These are phyloP conservation scores for Pomacea maculata DNA, from an alignment of 1,140 invertebrate genomes.

Conservation along the genomic window DNA sequence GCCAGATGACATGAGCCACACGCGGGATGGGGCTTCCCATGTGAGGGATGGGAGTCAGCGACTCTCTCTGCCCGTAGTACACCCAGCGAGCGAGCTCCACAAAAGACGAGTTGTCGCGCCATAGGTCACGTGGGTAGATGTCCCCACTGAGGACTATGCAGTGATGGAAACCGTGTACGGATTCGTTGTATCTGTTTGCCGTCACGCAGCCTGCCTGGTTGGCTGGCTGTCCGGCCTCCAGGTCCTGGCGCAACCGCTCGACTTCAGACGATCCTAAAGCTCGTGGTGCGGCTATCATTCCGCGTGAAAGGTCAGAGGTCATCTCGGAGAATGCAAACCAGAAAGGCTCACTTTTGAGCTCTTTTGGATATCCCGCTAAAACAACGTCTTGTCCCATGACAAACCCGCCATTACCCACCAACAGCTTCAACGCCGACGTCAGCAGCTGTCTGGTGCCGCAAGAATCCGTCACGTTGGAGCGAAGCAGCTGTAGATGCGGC, in stretches of 20 bases:
- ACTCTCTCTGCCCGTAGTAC: conserved; percentile 15
- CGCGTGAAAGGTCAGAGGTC: neutral
- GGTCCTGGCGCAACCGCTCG: neutral
- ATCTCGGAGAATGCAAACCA: neutral
- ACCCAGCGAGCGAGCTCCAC: conserved; percentile 13
- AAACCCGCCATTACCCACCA: conserved; percentile 6
- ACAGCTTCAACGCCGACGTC: neutral
- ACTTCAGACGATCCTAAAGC: neutral
- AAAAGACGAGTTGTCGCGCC: conserved; percentile 7
- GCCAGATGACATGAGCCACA: conserved; percentile 6
- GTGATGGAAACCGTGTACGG: neutral
- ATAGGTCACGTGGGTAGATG: conserved; percentile 18
- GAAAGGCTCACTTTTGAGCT: neutral
- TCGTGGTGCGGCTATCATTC: neutral
- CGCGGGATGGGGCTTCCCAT: conserved; percentile 4
- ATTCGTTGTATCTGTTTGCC: neutral
- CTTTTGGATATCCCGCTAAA: neutral
- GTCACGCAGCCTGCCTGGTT: neutral
- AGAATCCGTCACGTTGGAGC: neutral
- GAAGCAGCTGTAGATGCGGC: conserved; percentile 4
- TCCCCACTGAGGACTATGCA: neutral
- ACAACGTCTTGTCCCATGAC: conserved; percentile 12
- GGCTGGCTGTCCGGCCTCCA: too few species aligned
- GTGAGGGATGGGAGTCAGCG: neutral
- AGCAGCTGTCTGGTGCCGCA: neutral